Percentiles rank a stretch among this genome's conserved stretches.
phyloP scores from a whole-genome alignment of 2,113 vertebrate genomes.

The Alethe diademata region DNA sequence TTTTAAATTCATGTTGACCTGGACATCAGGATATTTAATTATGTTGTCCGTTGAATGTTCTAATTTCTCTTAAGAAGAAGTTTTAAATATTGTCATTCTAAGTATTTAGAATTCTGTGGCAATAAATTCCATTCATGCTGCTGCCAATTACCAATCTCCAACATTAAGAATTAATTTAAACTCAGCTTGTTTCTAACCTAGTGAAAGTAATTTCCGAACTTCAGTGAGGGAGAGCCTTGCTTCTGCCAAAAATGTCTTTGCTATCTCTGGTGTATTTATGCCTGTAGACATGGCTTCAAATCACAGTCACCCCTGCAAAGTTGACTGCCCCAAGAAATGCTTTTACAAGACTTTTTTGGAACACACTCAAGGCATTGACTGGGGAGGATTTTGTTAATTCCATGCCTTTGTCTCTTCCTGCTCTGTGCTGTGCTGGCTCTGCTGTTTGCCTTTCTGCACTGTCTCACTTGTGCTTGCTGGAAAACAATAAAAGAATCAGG shows the following conservation, averaged over 20 bases:
- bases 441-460: not conserved
- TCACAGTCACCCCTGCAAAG: not conserved
- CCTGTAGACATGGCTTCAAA: not conserved
- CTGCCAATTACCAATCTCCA: not conserved
- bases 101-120: not conserved
- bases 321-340: not conserved
- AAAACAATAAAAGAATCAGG: not conserved
- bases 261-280: not conserved
- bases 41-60: not conserved
- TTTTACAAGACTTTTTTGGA: not conserved
- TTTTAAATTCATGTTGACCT: not conserved
- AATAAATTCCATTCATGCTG: not conserved
- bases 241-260: not conserved
- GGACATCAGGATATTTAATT: not conserved
- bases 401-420: rapidly evolving
- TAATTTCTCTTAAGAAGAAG: not conserved
- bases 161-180: not conserved
- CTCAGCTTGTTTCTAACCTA: not conserved
- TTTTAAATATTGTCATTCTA: not conserved
- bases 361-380: rapidly evolving
- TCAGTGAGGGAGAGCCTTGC: not conserved
- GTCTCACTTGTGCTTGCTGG: not conserved
- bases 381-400: not conserved
- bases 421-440: not conserved
- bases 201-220: not conserved